phyloP scores from a whole-genome alignment of 2,888 invertebrate genomes.

The Nomada fabriciana region DNA sequence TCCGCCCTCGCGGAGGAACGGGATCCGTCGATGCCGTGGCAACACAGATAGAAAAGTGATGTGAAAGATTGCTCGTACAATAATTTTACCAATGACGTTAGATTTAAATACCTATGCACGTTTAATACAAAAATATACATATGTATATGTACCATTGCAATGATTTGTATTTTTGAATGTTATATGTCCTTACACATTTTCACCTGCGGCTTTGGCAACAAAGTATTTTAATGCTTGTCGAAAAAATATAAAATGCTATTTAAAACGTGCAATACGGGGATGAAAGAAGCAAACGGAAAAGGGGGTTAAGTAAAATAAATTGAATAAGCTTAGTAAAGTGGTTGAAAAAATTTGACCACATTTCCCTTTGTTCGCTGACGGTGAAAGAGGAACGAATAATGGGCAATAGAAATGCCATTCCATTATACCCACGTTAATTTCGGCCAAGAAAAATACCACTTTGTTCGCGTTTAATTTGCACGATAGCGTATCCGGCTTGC shows the following conservation, averaged over 20 bases:
- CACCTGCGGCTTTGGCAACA: background rate
- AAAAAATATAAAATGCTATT: background rate
- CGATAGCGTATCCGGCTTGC: background rate
- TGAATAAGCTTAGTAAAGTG: slow-evolving; percentile 1
- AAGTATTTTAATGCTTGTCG: background rate
- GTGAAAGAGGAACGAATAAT: slow-evolving; percentile 28
- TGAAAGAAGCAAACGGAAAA: background rate
- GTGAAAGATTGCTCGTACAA: background rate
- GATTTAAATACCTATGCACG: background rate
- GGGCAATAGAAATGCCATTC: slow-evolving; percentile 32
- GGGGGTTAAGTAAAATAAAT: slow-evolving; percentile 12
- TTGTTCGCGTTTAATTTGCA: slow-evolving; percentile 9
- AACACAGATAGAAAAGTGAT: background rate
- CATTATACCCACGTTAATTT: slow-evolving; percentile 24
- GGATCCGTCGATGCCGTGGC: background rate
- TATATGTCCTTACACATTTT: no score
- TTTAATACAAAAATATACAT: background rate
- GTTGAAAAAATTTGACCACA: slow-evolving; percentile 26
- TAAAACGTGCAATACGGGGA: background rate
- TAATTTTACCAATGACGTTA: background rate
- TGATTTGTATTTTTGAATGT: no score
- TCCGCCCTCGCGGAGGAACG: slow-evolving; percentile 12
- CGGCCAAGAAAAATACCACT: slow-evolving; percentile 28
- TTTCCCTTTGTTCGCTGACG: background rate
- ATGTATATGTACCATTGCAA: no score